Percentiles rank a stretch among this genome's conserved stretches.
Evolutionary conservation across 2,888 invertebrate species (phyloP).

Genomic region (Tholera decimalis): DNA sequence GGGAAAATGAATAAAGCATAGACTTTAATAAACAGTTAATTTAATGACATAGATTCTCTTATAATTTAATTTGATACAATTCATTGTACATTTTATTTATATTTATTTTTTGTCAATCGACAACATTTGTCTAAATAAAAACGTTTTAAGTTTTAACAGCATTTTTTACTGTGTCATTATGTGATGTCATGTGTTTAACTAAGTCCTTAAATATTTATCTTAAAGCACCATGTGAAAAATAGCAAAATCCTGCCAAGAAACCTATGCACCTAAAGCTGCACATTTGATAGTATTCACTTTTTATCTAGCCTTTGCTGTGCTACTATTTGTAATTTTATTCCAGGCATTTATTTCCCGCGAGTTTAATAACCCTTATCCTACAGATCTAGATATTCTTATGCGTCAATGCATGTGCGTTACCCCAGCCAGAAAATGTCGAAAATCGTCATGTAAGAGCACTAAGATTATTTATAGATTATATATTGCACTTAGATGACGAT

Average conservation of each 20-base stretch:
- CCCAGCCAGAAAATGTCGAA: too few relatives aligned
- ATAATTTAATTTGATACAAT: conserved; percentile 45
- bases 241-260: conserved; percentile 3
- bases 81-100: conserved; percentile 50
- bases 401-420: too few relatives aligned
- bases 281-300: not conserved
- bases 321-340: too few relatives aligned
- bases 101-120: conserved; percentile 45
- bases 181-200: not conserved
- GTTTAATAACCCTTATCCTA: too few relatives aligned
- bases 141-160: conserved; percentile 12
- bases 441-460: too few relatives aligned
- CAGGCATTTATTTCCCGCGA: too few relatives aligned
- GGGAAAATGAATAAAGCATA: conserved; percentile 41
- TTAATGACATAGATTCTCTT: conserved; percentile 60
- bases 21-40: conserved; percentile 47
- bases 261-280: not conserved
- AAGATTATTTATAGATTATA: too few relatives aligned
- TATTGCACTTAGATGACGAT: too few relatives aligned
- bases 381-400: too few relatives aligned
- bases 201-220: conserved; percentile 6
- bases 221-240: conserved; percentile 39
- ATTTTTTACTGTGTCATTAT: conserved; percentile 8
- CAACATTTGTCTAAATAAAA: conserved; percentile 36
- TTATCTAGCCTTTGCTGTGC: too few relatives aligned